phyloP scores from a whole-genome alignment of 1,140 invertebrate genomes.

The Alviniconcha marisindica region DNA sequence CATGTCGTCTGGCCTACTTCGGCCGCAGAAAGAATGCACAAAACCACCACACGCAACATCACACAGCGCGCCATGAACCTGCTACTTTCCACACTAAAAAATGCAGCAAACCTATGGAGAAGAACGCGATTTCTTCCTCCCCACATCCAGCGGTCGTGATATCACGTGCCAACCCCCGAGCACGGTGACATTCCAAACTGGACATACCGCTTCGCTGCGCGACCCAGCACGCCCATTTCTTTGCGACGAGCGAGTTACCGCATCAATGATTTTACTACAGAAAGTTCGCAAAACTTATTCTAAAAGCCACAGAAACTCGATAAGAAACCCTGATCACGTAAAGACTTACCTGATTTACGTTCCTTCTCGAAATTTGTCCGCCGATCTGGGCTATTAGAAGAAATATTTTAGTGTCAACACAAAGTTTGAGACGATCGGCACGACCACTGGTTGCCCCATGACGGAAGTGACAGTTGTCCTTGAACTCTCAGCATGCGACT shows the following conservation, averaged over 20 bases:
- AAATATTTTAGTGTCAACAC: background rate
- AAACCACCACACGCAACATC: background rate
- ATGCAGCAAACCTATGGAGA: background rate
- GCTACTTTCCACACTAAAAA: background rate
- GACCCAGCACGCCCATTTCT: background rate
- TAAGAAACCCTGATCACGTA: background rate
- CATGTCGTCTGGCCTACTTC: background rate
- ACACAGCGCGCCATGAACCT: background rate
- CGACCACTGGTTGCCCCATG: constrained; percentile 2
- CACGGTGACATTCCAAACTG: background rate
- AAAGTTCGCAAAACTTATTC: constrained; percentile 2
- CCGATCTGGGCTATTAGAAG: background rate
- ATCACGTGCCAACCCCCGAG: constrained; percentile 6
- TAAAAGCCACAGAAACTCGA: background rate
- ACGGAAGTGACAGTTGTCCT: constrained; percentile 2
- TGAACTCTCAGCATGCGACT: constrained; percentile 13
- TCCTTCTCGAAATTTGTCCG: background rate
- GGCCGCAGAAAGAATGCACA: background rate
- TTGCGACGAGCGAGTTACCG: background rate
- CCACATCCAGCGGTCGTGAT: background rate
- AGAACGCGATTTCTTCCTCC: background rate
- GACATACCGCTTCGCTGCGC: background rate
- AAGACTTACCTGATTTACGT: background rate
- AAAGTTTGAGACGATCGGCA: constrained; percentile 1
- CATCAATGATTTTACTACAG: background rate